These are phyloP conservation scores for Ia io DNA, from an alignment of 2,113 vertebrate species.

Conservation along the genomic window DNA sequence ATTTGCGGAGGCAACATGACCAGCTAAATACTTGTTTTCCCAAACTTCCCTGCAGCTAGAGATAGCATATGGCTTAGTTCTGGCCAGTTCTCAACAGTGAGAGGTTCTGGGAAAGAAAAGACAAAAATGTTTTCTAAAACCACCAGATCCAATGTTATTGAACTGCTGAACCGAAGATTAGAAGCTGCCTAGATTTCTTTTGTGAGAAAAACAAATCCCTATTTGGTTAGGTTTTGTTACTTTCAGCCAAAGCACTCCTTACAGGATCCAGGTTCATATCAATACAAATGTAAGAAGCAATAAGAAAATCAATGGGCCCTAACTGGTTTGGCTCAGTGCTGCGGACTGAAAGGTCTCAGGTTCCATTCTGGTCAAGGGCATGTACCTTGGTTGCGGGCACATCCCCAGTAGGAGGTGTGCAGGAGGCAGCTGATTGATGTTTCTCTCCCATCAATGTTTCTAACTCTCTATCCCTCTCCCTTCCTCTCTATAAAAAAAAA, in stretches of 20 bases:
- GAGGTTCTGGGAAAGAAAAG: not conserved
- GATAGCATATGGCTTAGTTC: not conserved
- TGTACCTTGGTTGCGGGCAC: no score
- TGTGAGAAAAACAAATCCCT: not conserved
- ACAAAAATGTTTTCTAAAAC: not conserved
- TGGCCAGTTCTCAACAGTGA: not conserved
- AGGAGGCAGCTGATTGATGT: no score
- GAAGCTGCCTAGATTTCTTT: not conserved
- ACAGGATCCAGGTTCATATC: not conserved
- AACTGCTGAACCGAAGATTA: not conserved
- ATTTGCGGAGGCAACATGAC: not conserved
- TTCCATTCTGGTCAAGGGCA: no score
- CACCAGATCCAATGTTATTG: not conserved
- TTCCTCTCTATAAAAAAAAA: no score
- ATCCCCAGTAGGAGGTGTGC: no score
- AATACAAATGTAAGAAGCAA: not conserved
- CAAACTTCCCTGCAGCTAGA: not conserved
- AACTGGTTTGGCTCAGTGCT: no score
- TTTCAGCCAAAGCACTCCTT: not conserved
- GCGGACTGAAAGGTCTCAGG: no score
- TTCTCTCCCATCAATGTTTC: no score
- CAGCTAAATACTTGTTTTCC: not conserved
- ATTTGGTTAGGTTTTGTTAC: not conserved
- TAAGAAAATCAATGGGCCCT: not conserved
- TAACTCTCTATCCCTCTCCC: no score